Evolutionary conservation across 2,888 invertebrate genomes (phyloP), one percentile per base, ranked within the genome.

Genomic region (Rhopalosiphum nymphaeae): DNA sequence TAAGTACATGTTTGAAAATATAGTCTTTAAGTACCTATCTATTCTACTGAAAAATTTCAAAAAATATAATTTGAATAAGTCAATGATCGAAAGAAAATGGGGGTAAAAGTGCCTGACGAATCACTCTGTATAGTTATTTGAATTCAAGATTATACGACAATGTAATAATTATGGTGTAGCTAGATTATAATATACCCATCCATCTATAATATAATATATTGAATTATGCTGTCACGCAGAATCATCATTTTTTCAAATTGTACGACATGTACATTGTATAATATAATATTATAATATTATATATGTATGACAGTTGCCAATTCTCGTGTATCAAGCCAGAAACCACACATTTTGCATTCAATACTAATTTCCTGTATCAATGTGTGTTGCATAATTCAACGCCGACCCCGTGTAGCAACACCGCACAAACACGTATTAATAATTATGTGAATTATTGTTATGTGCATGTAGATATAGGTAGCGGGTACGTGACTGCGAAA

Each of bases 381-480:
- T 57, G 56, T 44, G 91, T 56, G 78, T 78, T 78, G 84, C 91
- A 91, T 78, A 91, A 91, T 86, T 91, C 91, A 85, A 91, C 91
- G 85, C 44, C 57, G 46, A 91, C 91, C 91, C 91, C 46, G 5
- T 0, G 44, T 49, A 9, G 86, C 7, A 46, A 44, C 16, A 57
- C 42, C 29, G 46, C 49, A 49, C 49, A 25, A 53, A 84, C 44
- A 29, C 89, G 84, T 53, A 91, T 91, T 91, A 91, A 91, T 84
- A 91, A 91, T 91, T 78, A 84, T 49, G 84, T 67, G 78, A 84
- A 85, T 57, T 49, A 78, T 67, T 36, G n/a, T 78, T 78, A 9
- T 78, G 21, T 78, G 78, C 36, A 49, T n/a, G 42, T 36, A 57
- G 57, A 26, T 44, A 29, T 57, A 26, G 29, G 85, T 44, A 29